Percentiles rank a stretch among this genome's conserved stretches.
These are phyloP conservation scores for Drosophila anomelani DNA, from an alignment of 2,888 invertebrate species.

Conservation along the genomic window DNA sequence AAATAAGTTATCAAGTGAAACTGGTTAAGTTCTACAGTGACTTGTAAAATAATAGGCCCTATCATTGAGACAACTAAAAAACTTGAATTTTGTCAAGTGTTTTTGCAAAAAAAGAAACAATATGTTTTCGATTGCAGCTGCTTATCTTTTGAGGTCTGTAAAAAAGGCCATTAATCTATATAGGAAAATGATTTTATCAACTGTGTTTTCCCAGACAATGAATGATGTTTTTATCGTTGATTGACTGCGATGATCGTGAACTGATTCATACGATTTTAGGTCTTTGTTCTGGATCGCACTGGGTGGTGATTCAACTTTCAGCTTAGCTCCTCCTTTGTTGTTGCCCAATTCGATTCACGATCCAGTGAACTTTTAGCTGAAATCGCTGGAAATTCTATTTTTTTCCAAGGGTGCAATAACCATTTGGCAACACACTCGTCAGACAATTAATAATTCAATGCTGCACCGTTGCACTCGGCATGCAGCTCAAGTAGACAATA, in stretches of 20 bases:
- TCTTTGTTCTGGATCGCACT: slow-evolving; percentile 24
- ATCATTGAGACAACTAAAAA: slow-evolving; percentile 6
- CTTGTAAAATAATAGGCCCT: not conserved
- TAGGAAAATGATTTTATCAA: slow-evolving; percentile 20
- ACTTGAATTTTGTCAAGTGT: slow-evolving; percentile 1
- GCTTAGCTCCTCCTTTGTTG: slow-evolving; percentile 24
- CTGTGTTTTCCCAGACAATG: not conserved
- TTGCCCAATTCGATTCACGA: slow-evolving; percentile 19
- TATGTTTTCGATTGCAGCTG: slow-evolving; percentile 1
- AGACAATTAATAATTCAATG: slow-evolving; percentile 52
- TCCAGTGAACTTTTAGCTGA: slow-evolving; percentile 18
- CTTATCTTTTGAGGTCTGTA: slow-evolving; percentile 12
- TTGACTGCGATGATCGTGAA: slow-evolving; percentile 18
- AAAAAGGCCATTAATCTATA: slow-evolving; percentile 9
- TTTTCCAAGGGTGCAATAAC: slow-evolving; percentile 26
- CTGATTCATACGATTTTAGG: slow-evolving; percentile 19
- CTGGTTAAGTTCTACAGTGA: not conserved
- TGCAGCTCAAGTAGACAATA: slow-evolving; percentile 52
- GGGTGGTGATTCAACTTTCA: slow-evolving; percentile 14
- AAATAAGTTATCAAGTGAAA: not conserved
- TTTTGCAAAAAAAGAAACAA: not conserved
- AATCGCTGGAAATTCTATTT: slow-evolving; percentile 12
- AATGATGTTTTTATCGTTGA: slow-evolving; percentile 16
- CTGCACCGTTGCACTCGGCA: slow-evolving; percentile 20
- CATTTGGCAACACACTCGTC: slow-evolving; percentile 46